Conservation (phyloP, 2,797 vertebrate species). For the Denticeps clupeoides region DNA sequence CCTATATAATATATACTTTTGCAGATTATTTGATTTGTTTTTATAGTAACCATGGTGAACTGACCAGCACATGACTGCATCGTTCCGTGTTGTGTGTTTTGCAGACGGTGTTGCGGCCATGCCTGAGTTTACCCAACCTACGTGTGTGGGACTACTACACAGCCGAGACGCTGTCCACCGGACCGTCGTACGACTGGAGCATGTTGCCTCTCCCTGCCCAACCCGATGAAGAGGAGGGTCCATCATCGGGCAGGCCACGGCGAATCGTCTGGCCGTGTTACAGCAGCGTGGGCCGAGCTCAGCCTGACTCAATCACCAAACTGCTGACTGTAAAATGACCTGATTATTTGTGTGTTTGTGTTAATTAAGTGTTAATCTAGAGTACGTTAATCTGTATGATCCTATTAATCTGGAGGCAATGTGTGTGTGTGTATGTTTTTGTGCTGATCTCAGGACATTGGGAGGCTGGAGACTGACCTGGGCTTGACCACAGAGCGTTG, state of each 20-base stretch:
- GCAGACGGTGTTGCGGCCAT: slow-evolving; percentile 77
- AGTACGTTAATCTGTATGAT: no score
- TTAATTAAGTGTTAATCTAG: neutral
- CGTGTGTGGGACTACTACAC: slow-evolving; percentile 90
- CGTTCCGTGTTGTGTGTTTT: neutral
- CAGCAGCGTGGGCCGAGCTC: slow-evolving; percentile 70
- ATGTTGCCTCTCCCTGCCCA: slow-evolving; percentile 58
- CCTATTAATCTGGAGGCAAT: no score
- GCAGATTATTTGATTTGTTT: no score
- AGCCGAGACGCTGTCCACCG: slow-evolving; percentile 83
- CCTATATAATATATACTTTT: no score
- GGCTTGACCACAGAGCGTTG: slow-evolving; percentile 80
- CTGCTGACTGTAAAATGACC: slow-evolving; percentile 72
- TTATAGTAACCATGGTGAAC: no score
- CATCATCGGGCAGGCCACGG: slow-evolving; percentile 74
- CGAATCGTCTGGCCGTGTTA: slow-evolving; percentile 96
- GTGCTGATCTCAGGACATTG: slow-evolving; percentile 74
- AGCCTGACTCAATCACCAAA: slow-evolving; percentile 85
- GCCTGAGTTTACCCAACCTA: slow-evolving; percentile 74
- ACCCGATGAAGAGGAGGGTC: slow-evolving; percentile 59
- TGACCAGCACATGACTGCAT: no score
- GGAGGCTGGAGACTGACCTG: slow-evolving; percentile 78
- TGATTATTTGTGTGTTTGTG: neutral
- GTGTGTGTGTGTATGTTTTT: neutral
- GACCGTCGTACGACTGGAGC: slow-evolving; percentile 88